Conservation (phyloP, 2,797 vertebrate species). For the Coranthus polyacanthus region DNA sequence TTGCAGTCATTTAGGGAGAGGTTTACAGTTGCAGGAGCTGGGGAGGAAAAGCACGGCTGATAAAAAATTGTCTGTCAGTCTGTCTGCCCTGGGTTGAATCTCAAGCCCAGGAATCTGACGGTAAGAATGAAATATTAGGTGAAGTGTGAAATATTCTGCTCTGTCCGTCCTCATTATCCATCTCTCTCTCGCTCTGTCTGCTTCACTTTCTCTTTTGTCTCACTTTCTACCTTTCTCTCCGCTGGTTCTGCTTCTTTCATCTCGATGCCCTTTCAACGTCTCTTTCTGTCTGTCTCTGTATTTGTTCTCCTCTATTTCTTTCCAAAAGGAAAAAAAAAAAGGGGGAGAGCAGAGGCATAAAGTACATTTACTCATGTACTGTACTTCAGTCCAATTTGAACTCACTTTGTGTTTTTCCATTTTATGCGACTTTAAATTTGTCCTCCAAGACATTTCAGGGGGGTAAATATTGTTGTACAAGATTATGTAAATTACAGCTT, state of each 20-base stretch:
- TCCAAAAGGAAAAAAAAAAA: constrained; percentile 24
- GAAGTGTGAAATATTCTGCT: constrained; percentile 68
- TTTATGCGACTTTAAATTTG: not conserved
- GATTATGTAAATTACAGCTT: too few species aligned
- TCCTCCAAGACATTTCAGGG: too few species aligned
- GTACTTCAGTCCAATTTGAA: too few species aligned
- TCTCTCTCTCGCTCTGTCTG: constrained; percentile 34
- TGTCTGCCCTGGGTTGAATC: constrained; percentile 68
- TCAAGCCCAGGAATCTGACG: constrained; percentile 64
- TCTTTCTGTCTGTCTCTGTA: constrained; percentile 16
- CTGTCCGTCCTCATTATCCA: constrained; percentile 69
- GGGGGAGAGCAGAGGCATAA: not conserved
- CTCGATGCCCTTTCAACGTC: constrained; percentile 39
- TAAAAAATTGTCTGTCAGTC: constrained; percentile 79
- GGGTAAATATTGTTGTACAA: too few species aligned
- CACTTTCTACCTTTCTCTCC: constrained; percentile 47
- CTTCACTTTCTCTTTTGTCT: constrained; percentile 47
- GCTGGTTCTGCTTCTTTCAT: constrained; percentile 50
- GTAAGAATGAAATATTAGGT: constrained; percentile 73
- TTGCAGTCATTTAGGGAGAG: constrained; percentile 69
- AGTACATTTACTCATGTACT: too few species aligned
- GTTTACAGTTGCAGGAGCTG: constrained; percentile 66
- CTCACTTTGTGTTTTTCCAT: too few species aligned
- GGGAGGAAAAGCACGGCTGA: constrained; percentile 63
- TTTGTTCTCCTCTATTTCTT: constrained; percentile 28